Conservation (phyloP, 2,797 vertebrate species). For the Carapus acus region DNA sequence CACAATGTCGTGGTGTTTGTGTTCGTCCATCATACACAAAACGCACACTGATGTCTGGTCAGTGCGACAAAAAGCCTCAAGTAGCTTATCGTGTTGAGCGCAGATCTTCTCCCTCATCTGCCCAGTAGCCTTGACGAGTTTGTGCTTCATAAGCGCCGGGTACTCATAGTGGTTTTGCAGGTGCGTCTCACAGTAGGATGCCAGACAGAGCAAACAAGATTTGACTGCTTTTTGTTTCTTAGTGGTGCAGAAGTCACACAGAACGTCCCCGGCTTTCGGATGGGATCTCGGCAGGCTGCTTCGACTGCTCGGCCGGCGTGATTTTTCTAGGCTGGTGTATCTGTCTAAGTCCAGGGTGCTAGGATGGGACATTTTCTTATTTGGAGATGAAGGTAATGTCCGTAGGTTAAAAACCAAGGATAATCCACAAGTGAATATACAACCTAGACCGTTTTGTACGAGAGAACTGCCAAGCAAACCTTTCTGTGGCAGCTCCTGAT, state of each 20-base stretch:
- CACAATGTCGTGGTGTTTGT: slow-evolving; percentile 77
- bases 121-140: slow-evolving; percentile 76
- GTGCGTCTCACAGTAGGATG: slow-evolving; percentile 86
- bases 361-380: slow-evolving; percentile 62
- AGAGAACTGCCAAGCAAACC: too few relatives aligned
- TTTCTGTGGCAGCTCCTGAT: too few relatives aligned
- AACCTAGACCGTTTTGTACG: too few relatives aligned
- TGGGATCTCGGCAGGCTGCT: slow-evolving; percentile 48
- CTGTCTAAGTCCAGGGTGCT: slow-evolving; percentile 62
- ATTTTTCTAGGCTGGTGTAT: slow-evolving; percentile 51
- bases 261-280: slow-evolving; percentile 44
- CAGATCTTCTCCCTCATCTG: slow-evolving; percentile 86
- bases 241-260: slow-evolving; percentile 83
- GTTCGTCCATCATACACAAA: slow-evolving; percentile 84
- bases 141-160: slow-evolving; percentile 85
- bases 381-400: background rate
- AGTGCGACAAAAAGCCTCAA: slow-evolving; percentile 83
- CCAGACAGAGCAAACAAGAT: slow-evolving; percentile 93
- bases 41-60: slow-evolving; percentile 84
- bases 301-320: slow-evolving; percentile 49
- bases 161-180: slow-evolving; percentile 83
- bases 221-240: slow-evolving; percentile 75
- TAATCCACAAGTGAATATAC: too few relatives aligned
- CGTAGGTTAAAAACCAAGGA: too few relatives aligned
- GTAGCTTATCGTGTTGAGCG: slow-evolving; percentile 79